phyloP scores from a whole-genome alignment of 2,797 vertebrate species.

The Leontocebus nigricollis region DNA sequence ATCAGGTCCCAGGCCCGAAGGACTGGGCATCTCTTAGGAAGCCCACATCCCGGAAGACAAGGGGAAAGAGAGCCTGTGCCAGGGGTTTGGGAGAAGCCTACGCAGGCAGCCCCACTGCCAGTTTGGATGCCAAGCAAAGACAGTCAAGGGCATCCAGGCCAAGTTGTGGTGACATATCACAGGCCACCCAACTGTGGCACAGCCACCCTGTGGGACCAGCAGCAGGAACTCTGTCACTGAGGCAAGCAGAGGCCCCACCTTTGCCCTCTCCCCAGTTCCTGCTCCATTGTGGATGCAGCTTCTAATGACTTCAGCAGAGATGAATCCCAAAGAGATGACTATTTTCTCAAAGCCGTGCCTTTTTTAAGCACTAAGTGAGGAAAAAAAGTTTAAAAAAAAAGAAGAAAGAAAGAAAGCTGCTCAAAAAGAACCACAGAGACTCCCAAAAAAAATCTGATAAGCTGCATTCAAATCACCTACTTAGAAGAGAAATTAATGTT shows the following conservation, averaged over 20 bases:
- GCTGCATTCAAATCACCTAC: slow-evolving; percentile 13
- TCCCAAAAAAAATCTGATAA: background rate
- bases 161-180: background rate
- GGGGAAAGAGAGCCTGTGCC: background rate
- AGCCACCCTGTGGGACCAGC: background rate
- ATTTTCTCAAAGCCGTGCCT: background rate
- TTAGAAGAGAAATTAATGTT: slow-evolving; percentile 44
- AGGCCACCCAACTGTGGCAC: fast-evolving
- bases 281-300: background rate
- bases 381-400: fast-evolving
- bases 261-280: background rate
- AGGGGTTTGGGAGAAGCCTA: background rate
- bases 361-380: background rate
- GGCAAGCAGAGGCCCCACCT: too few species aligned
- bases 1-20: background rate
- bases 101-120: fast-evolving
- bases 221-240: fast-evolving
- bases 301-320: background rate
- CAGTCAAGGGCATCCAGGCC: background rate
- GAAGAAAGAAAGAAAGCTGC: background rate
- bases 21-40: background rate
- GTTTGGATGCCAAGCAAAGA: background rate
- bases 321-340: background rate
- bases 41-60: background rate
- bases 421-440: slow-evolving; percentile 34